A percentile compares a stretch with the other conserved stretches of the same genome.
phyloP scores from a whole-genome alignment of 2,888 invertebrate species.

The Orchesella flavescens region DNA sequence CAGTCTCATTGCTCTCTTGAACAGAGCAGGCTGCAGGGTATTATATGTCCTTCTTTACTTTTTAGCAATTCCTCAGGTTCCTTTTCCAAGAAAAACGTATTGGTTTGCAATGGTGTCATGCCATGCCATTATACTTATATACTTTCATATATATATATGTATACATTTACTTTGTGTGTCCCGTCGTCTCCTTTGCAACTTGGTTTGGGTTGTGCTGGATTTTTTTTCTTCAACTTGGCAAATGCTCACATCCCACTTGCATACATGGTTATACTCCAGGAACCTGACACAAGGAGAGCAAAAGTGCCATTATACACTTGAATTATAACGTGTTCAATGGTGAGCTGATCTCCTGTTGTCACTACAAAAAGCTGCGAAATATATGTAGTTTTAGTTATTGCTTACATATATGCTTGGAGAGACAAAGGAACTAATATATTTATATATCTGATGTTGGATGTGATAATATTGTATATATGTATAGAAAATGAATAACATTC shows the following conservation, averaged over 20 bases:
- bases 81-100: neutral
- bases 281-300: neutral
- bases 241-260: too few species aligned
- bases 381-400: too few species aligned
- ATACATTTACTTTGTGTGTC: too few species aligned
- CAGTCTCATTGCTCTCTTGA: neutral
- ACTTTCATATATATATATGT: neutral
- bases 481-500: constrained; percentile 32
- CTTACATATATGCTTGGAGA: too few species aligned
- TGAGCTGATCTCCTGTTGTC: neutral
- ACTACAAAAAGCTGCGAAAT: too few species aligned
- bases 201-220: too few species aligned
- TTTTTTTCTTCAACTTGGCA: too few species aligned
- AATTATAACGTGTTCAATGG: constrained; percentile 9
- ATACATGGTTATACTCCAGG: too few species aligned
- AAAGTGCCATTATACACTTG: constrained; percentile 12
- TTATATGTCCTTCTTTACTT: neutral
- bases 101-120: neutral
- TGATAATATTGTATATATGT: too few species aligned
- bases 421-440: too few species aligned
- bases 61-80: constrained; percentile 3
- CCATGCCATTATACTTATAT: neutral
- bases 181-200: too few species aligned
- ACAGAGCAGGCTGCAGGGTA: constrained; percentile 10
- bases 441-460: too few species aligned